Evolutionary conservation across 2,888 invertebrate species (phyloP).

Genomic region (Campoplex nolae): DNA sequence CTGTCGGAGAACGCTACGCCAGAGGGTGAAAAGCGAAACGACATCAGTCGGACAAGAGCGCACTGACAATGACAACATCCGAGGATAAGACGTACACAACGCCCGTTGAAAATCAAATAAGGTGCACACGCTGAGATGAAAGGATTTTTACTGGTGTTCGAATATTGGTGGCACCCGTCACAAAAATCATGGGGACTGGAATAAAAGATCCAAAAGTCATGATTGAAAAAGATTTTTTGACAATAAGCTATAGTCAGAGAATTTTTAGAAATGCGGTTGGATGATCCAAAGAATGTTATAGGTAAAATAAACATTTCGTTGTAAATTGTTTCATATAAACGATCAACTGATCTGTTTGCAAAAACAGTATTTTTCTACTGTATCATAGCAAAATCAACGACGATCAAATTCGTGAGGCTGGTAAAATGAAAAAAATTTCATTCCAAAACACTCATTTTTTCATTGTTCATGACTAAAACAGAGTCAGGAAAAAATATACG

Average conservation of each 20-base stretch:
- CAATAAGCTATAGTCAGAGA: neutral
- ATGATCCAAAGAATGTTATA: neutral
- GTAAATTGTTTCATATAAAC: neutral
- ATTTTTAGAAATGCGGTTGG: neutral
- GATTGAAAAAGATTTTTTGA: neutral
- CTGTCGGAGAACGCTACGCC: neutral
- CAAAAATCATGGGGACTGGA: neutral
- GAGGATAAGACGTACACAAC: conserved; percentile 17
- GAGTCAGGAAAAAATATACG: too few relatives aligned
- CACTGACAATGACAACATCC: conserved; percentile 36
- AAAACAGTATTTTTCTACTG: too few relatives aligned
- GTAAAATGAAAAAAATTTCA: too few relatives aligned
- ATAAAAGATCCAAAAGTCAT: neutral
- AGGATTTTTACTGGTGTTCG: conserved; percentile 34
- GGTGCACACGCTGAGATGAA: conserved; percentile 33
- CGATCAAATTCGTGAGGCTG: too few relatives aligned
- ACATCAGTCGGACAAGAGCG: conserved; percentile 16
- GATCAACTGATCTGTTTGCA: too few relatives aligned
- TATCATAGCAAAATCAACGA: too few relatives aligned
- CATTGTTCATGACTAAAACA: too few relatives aligned
- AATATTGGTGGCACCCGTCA: too few relatives aligned
- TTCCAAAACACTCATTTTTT: too few relatives aligned
- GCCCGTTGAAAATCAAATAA: conserved; percentile 56
- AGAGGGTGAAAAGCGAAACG: conserved; percentile 14
- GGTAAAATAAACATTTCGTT: neutral